These are phyloP conservation scores for Diaprepes abbreviatus DNA, from an alignment of 2,888 invertebrate genomes.

Conservation along the genomic window DNA sequence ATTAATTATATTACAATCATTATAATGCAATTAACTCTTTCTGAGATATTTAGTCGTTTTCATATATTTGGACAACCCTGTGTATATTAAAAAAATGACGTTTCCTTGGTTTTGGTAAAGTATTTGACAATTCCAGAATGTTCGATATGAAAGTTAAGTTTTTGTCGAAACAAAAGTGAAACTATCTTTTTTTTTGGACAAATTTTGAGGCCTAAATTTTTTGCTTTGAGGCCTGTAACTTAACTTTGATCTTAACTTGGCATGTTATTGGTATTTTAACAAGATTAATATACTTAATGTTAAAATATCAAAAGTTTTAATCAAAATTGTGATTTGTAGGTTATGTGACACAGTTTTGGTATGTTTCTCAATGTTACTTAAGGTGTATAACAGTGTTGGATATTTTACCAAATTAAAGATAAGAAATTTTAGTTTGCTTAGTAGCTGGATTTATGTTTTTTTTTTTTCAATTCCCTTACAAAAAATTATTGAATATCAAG, in stretches of 20 bases:
- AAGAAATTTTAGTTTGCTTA: not conserved
- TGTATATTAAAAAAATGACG: not conserved
- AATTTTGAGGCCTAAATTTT: not conserved
- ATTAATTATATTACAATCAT: too few species aligned
- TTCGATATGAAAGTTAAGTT: not conserved
- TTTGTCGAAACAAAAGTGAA: not conserved
- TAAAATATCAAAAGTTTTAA: not conserved
- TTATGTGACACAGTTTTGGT: not conserved
- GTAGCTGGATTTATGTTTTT: not conserved
- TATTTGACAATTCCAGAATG: not conserved
- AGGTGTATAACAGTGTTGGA: not conserved
- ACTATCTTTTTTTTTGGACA: conserved; percentile 1
- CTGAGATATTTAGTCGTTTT: too few species aligned
- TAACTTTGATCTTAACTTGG: not conserved
- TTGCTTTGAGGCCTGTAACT: not conserved
- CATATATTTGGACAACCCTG: too few species aligned
- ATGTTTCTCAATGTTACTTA: not conserved
- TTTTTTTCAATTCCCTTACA: too few species aligned
- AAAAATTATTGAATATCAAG: too few species aligned
- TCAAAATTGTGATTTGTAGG: not conserved
- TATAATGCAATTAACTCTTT: too few species aligned
- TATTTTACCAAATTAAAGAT: conserved; percentile 1
- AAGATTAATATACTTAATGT: not conserved
- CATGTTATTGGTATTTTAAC: not conserved
- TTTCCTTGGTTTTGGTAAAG: not conserved